Base-by-base conservation (phyloP, 2,113 vertebrate genomes). In the Athene cunicularia region DNA sequence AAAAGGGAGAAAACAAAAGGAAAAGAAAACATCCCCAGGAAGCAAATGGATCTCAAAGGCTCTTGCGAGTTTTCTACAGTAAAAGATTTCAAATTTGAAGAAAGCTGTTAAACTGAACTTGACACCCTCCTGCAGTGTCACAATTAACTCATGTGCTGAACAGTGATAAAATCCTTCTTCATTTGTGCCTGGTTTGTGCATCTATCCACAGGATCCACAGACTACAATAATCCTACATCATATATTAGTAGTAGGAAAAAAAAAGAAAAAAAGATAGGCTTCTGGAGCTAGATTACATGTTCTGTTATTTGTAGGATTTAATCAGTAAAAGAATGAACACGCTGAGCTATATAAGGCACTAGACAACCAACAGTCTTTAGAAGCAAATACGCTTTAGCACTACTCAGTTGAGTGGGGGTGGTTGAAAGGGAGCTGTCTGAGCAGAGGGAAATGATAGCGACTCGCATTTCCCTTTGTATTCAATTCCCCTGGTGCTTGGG, bases 21-120 rank as follows among this genome's bases (percentile, higher is more conserved):
- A 15, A 87, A 90, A 70, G 68, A 80, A 93, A 93, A 90, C 79
- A 91, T 75, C 77, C 66, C 76, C 73, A 68, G 84, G 93, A 94
- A 88, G 66, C 1, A 2, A 56, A 2, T 22, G 19, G 87, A 22
- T 81, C 39, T 70, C 43, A 35, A 7, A 43, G 76, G 68, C 41
- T 85, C 24, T 14, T 20, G 53, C 0, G 7, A 56, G 35, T 81
- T 63, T 35, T 55, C 32, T 56, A 3, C 19, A 24, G 59, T 11
- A 32, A 71, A 67, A 64, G 13, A 2, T 62, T n/a, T 63, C 23
- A 0, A 59, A 50, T 64, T 37, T 35, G 53, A 21, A 56, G 7
- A 23, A 56, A 28, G 41, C 20, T 23, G 56, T 53, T 79, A 3
- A 23, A 7, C 32, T 4, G 53, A 47, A 2, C 28, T 18, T 30